Base-by-base conservation (phyloP, 2,113 vertebrate species). In the Neogobius melanostomus region DNA sequence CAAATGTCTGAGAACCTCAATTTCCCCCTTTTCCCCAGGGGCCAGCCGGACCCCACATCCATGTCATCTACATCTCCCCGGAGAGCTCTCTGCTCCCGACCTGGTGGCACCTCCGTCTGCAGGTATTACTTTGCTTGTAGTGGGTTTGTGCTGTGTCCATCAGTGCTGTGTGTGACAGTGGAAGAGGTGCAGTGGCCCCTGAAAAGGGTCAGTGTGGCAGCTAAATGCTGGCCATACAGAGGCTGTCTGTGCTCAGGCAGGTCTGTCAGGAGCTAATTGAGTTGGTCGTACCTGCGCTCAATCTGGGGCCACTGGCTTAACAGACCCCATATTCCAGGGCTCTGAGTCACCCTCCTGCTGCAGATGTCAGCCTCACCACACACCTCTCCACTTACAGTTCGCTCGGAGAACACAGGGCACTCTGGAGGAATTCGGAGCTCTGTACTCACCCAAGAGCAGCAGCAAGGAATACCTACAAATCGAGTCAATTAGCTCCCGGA, bases 221-320 rank as follows among this genome's bases (percentile, higher is more conserved):
- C 87, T 87, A 89, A 85, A 82, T 74, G 78, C 79, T 74, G 77
- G 83, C 83, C 82, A 83, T 81, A 86, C 74, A 63, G 60, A 82
- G 78, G 82, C 83, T 76, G 82, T 82, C 68, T 17, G 75, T 84
- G 83, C 84, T 84, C 82, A 76, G 83, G 85, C 77, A 84, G 85
- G 87, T 91, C 85, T 92, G 89, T 91, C 90, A 91, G 84, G 85
- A 91, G 91, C 90, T 94, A 93, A 93, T 93, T 94, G 91, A 93
- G 91, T 93, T 93, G 79, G 88, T 90, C 89, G 85, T 86, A 84
- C 83, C 84, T 70, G 76, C 84, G 74, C 83, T 75, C 88, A 89
- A 89, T 92, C 88, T 78, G 84, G 86, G 89, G 87, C 91, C 90
- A 86, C 78, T 90, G 90, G 90, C 88, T 92, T 92, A 92, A 92